A percentile compares a stretch with the other conserved stretches of the same genome.
These are phyloP conservation scores for Neogale vison DNA, from an alignment of 2,113 vertebrate genomes.

Conservation along the genomic window DNA sequence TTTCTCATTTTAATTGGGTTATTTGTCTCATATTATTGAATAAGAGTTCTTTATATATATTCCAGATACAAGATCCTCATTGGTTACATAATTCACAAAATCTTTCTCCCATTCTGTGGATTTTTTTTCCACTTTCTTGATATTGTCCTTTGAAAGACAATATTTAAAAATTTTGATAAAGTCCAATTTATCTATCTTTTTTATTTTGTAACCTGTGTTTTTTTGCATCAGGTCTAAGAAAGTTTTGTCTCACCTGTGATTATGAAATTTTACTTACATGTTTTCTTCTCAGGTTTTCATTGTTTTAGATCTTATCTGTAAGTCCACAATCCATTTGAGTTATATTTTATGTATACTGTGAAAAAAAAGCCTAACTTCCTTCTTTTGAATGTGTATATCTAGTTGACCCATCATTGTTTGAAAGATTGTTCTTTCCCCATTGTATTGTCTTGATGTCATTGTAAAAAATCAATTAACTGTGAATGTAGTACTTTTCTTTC, in stretches of 20 bases:
- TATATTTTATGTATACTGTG: neutral
- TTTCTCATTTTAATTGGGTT: neutral
- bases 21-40: neutral
- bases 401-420: neutral
- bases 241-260: neutral
- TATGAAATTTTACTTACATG: neutral
- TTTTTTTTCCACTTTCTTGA: neutral
- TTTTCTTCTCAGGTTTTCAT: neutral
- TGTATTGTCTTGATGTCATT: neutral
- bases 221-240: neutral
- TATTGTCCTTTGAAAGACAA: neutral
- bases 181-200: neutral
- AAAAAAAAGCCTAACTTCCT: neutral
- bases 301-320: neutral
- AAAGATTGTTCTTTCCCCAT: neutral
- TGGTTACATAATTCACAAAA: neutral
- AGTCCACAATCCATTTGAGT: neutral
- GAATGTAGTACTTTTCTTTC: neutral
- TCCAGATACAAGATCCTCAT: neutral
- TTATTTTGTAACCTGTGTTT: neutral
- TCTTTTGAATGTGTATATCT: neutral
- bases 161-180: neutral
- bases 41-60: neutral
- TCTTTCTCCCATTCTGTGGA: neutral
- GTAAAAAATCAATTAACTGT: neutral